Evolutionary conservation across 2,888 invertebrate genomes (phyloP).

Genomic region (Tipula vernalis): DNA sequence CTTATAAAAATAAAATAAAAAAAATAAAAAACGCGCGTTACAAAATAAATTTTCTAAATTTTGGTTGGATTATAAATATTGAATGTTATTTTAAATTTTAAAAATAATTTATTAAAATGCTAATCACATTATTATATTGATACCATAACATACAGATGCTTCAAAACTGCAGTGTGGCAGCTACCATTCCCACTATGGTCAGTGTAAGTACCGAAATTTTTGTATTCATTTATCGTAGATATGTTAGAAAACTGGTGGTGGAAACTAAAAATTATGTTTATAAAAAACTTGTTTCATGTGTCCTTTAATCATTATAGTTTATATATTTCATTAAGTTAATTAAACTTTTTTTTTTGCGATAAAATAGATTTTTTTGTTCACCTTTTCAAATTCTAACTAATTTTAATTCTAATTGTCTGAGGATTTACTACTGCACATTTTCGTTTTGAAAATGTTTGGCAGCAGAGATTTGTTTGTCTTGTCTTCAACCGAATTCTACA

Average conservation of each 20-base stretch:
- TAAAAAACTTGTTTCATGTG: no score
- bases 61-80: not conserved
- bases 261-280: not conserved
- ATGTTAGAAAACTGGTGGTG: not conserved
- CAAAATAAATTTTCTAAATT: not conserved
- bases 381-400: no score
- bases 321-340: no score
- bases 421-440: no score
- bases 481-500: no score
- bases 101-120: not conserved
- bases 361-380: no score
- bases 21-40: not conserved
- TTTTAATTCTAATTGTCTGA: no score
- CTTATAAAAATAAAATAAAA: not conserved
- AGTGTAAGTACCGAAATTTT: not conserved
- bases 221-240: not conserved
- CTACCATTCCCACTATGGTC: not conserved
- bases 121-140: not conserved
- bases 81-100: not conserved
- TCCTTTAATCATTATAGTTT: no score
- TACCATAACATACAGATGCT: not conserved
- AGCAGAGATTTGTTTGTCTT: no score
- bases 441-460: no score
- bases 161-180: not conserved
- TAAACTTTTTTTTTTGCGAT: no score